Percentiles rank a stretch among this genome's conserved stretches.
These are phyloP conservation scores for Brenthis ino DNA, from an alignment of 2,888 invertebrate species.

Conservation along the genomic window DNA sequence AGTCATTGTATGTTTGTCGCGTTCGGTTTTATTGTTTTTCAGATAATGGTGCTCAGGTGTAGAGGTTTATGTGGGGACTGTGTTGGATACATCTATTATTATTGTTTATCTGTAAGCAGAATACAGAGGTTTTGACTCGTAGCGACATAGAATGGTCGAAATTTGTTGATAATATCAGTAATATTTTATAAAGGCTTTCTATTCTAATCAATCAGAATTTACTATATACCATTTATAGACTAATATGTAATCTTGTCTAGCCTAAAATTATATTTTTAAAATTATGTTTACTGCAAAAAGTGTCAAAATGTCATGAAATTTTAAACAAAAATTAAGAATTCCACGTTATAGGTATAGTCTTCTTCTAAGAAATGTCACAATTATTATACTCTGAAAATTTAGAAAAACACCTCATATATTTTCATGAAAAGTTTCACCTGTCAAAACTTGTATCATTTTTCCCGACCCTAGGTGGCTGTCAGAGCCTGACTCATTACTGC, in stretches of 20 bases:
- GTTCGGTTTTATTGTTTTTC: constrained; percentile 66
- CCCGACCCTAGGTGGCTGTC: constrained; percentile 49
- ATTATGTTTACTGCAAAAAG: too few relatives aligned
- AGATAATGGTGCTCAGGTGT: constrained; percentile 61
- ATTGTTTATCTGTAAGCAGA: not conserved
- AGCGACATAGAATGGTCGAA: too few relatives aligned
- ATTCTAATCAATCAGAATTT: too few relatives aligned
- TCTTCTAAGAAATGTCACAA: not conserved
- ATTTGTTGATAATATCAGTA: too few relatives aligned
- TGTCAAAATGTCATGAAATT: too few relatives aligned
- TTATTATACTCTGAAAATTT: not conserved
- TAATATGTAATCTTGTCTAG: not conserved
- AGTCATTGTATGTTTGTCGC: constrained; percentile 53
- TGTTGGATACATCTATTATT: not conserved
- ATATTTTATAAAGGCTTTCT: too few relatives aligned
- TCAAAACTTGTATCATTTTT: constrained; percentile 33
- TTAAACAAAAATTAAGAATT: too few relatives aligned
- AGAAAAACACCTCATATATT: not conserved
- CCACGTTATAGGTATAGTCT: too few relatives aligned
- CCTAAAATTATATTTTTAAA: too few relatives aligned
- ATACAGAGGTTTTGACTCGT: too few relatives aligned
- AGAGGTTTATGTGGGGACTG: constrained; percentile 9
- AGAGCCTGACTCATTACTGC: constrained; percentile 51
- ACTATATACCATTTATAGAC: not conserved
- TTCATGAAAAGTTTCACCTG: not conserved